Conservation (phyloP, 2,113 vertebrate species). For the Sander vitreus region DNA sequence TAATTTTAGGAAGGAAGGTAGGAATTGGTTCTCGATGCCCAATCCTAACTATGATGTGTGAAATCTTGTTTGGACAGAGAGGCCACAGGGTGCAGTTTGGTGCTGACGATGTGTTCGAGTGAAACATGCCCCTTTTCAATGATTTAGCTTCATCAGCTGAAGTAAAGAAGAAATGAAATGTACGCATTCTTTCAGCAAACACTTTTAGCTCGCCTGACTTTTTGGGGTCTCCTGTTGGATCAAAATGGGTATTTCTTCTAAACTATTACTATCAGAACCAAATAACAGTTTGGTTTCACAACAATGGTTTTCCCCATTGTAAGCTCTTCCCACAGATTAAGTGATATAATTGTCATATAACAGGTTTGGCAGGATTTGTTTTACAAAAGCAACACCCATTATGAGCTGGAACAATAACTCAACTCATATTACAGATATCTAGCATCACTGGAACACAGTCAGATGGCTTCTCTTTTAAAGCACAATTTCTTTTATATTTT, state of each 20-base stretch:
- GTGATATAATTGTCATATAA: neutral
- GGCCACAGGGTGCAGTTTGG: neutral
- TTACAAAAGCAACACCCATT: neutral
- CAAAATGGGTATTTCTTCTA: neutral
- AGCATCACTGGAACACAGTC: neutral
- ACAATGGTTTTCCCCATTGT: neutral
- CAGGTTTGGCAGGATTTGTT: slow-evolving; percentile 21
- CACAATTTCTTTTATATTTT: neutral
- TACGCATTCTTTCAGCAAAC: neutral
- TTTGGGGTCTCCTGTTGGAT: neutral
- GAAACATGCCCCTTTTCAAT: neutral
- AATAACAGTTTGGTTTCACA: neutral
- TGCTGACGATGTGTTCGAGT: neutral
- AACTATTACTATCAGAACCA: too few relatives aligned
- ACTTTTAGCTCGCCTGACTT: neutral
- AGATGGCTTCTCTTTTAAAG: neutral
- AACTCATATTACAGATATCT: neutral
- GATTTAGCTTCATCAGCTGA: neutral
- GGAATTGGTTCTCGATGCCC: too few relatives aligned
- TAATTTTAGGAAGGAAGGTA: too few relatives aligned
- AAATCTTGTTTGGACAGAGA: slow-evolving; percentile 17
- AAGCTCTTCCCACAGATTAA: neutral
- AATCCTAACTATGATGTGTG: neutral
- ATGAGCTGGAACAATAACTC: neutral
- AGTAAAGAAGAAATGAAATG: neutral